Conservation (phyloP, 2,797 vertebrate species). For the Pempheris klunzingeri region DNA sequence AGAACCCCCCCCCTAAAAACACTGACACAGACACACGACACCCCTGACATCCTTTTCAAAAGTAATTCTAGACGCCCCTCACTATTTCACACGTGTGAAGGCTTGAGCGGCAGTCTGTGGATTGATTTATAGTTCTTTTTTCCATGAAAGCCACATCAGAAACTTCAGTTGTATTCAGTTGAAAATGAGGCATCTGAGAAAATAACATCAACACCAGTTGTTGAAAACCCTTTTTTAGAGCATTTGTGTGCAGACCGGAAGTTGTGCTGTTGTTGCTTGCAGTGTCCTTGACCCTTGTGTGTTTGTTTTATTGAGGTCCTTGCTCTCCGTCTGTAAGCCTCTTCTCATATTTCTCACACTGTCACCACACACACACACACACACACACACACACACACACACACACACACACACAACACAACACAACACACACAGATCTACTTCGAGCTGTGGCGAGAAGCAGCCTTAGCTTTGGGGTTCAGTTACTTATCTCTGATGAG, state of each 20-base stretch:
- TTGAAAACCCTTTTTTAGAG: constrained; percentile 18
- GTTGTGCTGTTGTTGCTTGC: constrained; percentile 21
- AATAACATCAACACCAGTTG: background rate
- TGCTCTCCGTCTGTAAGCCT: constrained; percentile 34
- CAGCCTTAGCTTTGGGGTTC: constrained; percentile 41
- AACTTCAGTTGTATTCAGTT: background rate
- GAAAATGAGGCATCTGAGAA: background rate
- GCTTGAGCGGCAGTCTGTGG: background rate
- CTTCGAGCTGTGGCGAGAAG: constrained; percentile 9
- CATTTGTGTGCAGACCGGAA: constrained; percentile 1
- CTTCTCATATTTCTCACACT: constrained; percentile 63
- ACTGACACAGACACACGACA: constrained; percentile 33
- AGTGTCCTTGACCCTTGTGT: constrained; percentile 32
- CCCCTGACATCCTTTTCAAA: constrained; percentile 33
- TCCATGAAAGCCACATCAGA: constrained; percentile 11
- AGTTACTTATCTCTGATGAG: constrained; percentile 49
- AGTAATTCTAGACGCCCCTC: constrained; percentile 11
- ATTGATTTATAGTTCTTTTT: constrained; percentile 20
- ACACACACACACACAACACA: background rate
- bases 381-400: constrained; percentile 12
- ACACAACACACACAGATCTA: background rate
- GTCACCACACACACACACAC: constrained; percentile 36
- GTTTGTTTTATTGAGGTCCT: constrained; percentile 35
- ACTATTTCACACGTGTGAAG: constrained; percentile 22
- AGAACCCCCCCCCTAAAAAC: background rate